Evolutionary conservation across 2,113 vertebrate genomes (phyloP).

Genomic region (Gracilinanus agilis): DNA sequence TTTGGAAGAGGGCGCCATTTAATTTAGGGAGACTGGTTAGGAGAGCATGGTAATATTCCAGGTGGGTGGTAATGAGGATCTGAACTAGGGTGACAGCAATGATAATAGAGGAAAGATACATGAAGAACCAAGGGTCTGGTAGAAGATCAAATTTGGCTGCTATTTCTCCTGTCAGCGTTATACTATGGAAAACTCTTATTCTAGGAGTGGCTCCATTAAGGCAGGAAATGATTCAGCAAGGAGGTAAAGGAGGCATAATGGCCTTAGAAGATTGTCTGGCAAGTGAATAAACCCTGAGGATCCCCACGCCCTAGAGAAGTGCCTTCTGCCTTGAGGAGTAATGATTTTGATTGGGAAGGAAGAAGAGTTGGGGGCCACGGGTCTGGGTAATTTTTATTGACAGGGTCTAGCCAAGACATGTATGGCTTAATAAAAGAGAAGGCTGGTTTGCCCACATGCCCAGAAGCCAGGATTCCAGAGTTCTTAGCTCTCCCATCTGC

Average conservation of each 20-base stretch:
- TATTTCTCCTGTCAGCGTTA: neutral
- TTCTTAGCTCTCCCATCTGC: neutral
- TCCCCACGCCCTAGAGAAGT: neutral
- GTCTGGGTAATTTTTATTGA: neutral
- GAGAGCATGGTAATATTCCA: neutral
- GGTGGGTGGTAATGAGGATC: neutral
- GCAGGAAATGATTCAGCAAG: constrained; percentile 68
- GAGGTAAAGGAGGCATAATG: neutral
- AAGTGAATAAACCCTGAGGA: neutral
- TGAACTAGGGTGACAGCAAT: neutral
- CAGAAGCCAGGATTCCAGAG: neutral
- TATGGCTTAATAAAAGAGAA: neutral
- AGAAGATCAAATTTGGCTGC: neutral
- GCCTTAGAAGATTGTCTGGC: neutral
- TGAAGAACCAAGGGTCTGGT: neutral
- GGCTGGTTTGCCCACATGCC: neutral
- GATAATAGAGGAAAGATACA: neutral
- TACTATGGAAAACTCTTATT: neutral
- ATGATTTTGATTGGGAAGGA: neutral
- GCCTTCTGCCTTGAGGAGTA: neutral
- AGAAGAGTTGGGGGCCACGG: neutral
- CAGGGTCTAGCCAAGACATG: neutral
- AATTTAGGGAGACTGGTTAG: neutral
- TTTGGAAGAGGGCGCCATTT: neutral
- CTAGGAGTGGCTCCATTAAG: neutral